These are phyloP conservation scores for Oryctolagus cuniculus DNA, from an alignment of 2,113 vertebrate species.

Conservation along the genomic window DNA sequence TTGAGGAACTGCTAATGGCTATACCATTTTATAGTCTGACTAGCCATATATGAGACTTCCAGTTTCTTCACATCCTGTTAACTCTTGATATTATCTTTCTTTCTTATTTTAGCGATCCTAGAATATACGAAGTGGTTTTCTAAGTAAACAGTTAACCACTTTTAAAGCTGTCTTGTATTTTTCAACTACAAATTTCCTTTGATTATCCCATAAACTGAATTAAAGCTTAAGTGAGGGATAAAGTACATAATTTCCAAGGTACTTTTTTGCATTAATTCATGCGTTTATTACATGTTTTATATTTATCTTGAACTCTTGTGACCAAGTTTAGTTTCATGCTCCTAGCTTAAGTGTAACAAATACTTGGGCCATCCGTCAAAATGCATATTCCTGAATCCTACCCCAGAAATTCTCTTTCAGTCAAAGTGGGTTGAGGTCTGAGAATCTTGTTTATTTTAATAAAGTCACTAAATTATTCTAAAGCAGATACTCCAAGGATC, in stretches of 20 bases:
- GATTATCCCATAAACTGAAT: neutral
- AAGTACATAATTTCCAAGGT: slow-evolving; percentile 10
- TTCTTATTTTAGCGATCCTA: slow-evolving; percentile 40
- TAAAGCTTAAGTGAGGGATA: slow-evolving; percentile 33
- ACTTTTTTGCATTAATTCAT: slow-evolving; percentile 44
- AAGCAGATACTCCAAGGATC: neutral
- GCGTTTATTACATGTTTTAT: neutral
- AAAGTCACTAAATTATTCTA: neutral
- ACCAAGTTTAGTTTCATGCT: slow-evolving; percentile 16
- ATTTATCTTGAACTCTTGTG: slow-evolving; percentile 52
- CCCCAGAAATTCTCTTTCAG: slow-evolving; percentile 12
- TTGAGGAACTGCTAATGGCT: neutral
- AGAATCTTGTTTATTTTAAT: slow-evolving; percentile 49
- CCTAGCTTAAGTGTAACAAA: slow-evolving; percentile 24
- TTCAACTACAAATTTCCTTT: slow-evolving; percentile 34
- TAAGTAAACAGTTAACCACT: neutral
- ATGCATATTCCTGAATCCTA: neutral
- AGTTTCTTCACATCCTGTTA: slow-evolving; percentile 49
- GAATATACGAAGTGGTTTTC: neutral
- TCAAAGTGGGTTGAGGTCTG: neutral
- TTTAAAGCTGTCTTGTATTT: slow-evolving; percentile 32
- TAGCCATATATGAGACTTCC: neutral
- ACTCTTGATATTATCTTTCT: slow-evolving; percentile 5
- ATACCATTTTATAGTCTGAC: neutral
- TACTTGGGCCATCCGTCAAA: slow-evolving; percentile 27